These are phyloP conservation scores for Osmerus mordax DNA, from an alignment of 2,113 vertebrate species.

Conservation along the genomic window DNA sequence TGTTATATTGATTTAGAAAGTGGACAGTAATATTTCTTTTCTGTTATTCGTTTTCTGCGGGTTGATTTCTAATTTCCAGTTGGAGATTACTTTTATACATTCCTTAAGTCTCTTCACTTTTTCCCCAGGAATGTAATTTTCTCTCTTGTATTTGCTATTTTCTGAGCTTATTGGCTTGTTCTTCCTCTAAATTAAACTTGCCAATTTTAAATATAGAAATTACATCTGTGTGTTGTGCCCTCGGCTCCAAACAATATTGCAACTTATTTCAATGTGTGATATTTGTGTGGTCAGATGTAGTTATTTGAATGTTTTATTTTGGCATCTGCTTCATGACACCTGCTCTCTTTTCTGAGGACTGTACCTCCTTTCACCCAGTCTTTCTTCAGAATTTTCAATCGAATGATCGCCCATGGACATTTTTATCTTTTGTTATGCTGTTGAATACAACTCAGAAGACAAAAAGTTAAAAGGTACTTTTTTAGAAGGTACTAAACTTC, in stretches of 20 bases:
- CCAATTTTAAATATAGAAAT: slow-evolving; percentile 99
- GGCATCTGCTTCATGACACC: slow-evolving; percentile 47
- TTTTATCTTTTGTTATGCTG: no score
- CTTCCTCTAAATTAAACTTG: slow-evolving; percentile 98
- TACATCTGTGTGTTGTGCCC: slow-evolving; percentile 89
- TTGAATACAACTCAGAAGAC: no score
- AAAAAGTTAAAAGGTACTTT: no score
- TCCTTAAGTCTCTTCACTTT: slow-evolving; percentile 95
- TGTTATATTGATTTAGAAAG: slow-evolving; percentile 99
- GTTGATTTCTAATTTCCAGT: slow-evolving; percentile 99
- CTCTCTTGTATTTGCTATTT: slow-evolving; percentile 89
- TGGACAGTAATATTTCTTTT: slow-evolving; percentile 99
- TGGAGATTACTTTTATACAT: slow-evolving; percentile 99
- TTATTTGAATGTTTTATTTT: slow-evolving; percentile 76
- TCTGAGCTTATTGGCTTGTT: slow-evolving; percentile 97
- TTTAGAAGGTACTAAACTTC: no score
- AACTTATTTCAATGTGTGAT: slow-evolving; percentile 84
- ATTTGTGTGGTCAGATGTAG: slow-evolving; percentile 71
- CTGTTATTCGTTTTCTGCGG: slow-evolving; percentile 96
- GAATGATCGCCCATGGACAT: no score
- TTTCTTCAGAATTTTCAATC: no score
- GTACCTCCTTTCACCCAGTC: neutral
- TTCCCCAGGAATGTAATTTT: slow-evolving; percentile 92
- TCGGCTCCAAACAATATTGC: slow-evolving; percentile 90
- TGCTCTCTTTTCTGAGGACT: neutral